Conservation (phyloP, 2,797 vertebrate species). For the Takifugu rubripes region DNA sequence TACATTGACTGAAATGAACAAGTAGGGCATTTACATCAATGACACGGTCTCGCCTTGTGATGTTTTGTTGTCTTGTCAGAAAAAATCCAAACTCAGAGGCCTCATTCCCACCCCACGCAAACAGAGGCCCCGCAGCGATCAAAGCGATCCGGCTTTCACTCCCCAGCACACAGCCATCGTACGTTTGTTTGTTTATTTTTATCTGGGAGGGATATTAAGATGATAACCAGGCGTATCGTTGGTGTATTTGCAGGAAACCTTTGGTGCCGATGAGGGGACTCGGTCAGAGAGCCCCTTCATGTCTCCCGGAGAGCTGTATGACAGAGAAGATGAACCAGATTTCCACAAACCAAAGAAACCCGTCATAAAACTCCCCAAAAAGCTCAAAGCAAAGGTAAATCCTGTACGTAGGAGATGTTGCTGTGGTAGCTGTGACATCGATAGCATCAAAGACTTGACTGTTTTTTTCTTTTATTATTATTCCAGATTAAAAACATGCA, state of each 20-base stretch:
- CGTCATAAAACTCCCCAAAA: slow-evolving; percentile 23
- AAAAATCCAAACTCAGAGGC: slow-evolving; percentile 26
- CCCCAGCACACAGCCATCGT: slow-evolving; percentile 17
- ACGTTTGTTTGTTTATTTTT: background rate
- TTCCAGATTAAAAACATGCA: slow-evolving; percentile 37
- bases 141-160: background rate
- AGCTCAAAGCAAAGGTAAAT: slow-evolving; percentile 44
- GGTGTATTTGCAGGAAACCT: slow-evolving; percentile 24
- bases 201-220: background rate
- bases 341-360: slow-evolving; percentile 52
- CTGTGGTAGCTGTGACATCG: background rate
- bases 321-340: slow-evolving; percentile 33
- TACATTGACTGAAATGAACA: background rate
- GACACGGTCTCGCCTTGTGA: background rate
- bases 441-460: background rate
- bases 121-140: background rate
- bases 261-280: slow-evolving; percentile 17
- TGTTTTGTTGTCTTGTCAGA: slow-evolving; percentile 20
- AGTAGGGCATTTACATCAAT: background rate
- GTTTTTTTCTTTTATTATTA: background rate
- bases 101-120: background rate
- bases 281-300: slow-evolving; percentile 7
- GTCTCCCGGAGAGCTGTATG: slow-evolving; percentile 9
- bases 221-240: background rate
- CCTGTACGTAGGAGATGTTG: too few relatives aligned